Evolutionary conservation across 1,140 invertebrate species (phyloP).

Genomic region (Drosophila erecta): DNA sequence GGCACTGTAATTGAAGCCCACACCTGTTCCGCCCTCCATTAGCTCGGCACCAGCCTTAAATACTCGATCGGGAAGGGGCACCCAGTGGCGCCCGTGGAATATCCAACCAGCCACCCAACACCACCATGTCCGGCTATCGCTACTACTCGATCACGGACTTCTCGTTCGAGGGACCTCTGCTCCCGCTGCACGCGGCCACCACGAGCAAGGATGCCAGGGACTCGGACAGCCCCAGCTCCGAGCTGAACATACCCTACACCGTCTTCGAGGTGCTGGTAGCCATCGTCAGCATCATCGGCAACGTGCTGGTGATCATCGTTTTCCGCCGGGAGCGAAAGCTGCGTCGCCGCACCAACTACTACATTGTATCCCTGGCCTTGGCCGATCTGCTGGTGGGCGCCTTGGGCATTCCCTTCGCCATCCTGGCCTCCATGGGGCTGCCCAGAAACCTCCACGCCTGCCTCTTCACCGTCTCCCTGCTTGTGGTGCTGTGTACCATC

Average conservation of each 20-base stretch:
- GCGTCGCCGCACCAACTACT: conserved; percentile 94
- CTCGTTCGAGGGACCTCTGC: conserved; percentile 67
- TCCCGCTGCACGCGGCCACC: conserved; percentile 46
- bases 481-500: conserved; percentile 95
- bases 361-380: conserved; percentile 94
- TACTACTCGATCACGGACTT: conserved; percentile 73
- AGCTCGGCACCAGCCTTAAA: conserved; percentile 13
- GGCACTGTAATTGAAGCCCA: conserved; percentile 64
- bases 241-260: conserved; percentile 79
- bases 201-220: conserved; percentile 18
- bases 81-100: too few relatives aligned
- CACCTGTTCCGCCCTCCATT: conserved; percentile 1
- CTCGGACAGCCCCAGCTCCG: conserved; percentile 54
- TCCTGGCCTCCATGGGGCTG: conserved; percentile 89
- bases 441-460: conserved; percentile 92
- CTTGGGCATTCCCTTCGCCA: conserved; percentile 93
- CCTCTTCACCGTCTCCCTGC: conserved; percentile 93
- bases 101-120: not conserved
- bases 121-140: conserved; percentile 81
- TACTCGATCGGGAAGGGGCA: conserved; percentile 23
- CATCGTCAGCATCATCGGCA: conserved; percentile 92
- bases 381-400: conserved; percentile 93
- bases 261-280: conserved; percentile 92
- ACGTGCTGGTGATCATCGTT: conserved; percentile 93
- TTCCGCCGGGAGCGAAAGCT: conserved; percentile 91